Conservation (phyloP, 2,113 vertebrate genomes). For the Lepisosteus oculatus region DNA sequence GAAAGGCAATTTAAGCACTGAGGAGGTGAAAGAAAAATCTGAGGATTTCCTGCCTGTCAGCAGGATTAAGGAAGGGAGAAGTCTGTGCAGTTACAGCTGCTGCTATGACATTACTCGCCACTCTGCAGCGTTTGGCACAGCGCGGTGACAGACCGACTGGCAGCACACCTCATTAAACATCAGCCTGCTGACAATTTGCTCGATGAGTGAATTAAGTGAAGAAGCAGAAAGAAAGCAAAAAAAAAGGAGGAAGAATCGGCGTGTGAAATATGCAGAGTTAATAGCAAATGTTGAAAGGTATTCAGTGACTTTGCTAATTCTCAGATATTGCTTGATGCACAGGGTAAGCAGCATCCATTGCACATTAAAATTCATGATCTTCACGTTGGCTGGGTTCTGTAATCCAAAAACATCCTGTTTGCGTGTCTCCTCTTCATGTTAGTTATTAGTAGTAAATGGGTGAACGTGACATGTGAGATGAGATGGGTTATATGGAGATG, state of each 20-base stretch:
- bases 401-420: too few relatives aligned
- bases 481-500: too few relatives aligned
- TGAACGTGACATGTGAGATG: too few relatives aligned
- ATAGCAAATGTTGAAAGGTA: conserved; percentile 23
- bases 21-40: too few relatives aligned
- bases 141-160: conserved; percentile 6
- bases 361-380: conserved; percentile 51
- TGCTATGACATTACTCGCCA: conserved; percentile 37
- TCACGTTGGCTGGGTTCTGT: conserved; percentile 8
- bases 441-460: too few relatives aligned
- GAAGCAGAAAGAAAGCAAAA: too few relatives aligned
- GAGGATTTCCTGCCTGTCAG: too few relatives aligned
- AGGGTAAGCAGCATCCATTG: conserved; percentile 20
- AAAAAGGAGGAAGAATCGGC: background rate
- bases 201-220: background rate
- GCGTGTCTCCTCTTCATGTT: too few relatives aligned
- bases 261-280: conserved; percentile 34
- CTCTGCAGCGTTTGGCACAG: conserved; percentile 24
- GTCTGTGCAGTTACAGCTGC: conserved; percentile 29
- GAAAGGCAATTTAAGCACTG: too few relatives aligned
- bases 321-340: conserved; percentile 20
- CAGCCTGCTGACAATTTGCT: conserved; percentile 4
- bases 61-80: too few relatives aligned
- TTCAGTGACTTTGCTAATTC: conserved; percentile 43
- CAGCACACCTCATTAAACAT: conserved; percentile 47